These are phyloP conservation scores for Threskiornis aethiopicus DNA, from an alignment of 2,797 vertebrate genomes.

Conservation along the genomic window DNA sequence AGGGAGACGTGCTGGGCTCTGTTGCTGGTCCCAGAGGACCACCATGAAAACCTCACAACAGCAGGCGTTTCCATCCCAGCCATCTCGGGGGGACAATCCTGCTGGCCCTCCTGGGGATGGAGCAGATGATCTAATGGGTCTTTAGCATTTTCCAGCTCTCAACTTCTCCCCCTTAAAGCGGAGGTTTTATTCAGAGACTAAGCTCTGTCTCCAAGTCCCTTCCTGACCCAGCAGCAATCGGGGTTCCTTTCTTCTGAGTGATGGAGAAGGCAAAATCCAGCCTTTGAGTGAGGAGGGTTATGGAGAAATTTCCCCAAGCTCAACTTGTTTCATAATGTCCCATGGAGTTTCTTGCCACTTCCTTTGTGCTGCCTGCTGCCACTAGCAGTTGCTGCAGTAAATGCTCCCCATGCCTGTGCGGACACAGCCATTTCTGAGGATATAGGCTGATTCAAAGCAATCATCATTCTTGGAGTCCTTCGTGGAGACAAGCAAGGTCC, in stretches of 20 bases:
- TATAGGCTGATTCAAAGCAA: neutral
- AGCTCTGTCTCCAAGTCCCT: neutral
- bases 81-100: neutral
- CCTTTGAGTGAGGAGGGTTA: neutral
- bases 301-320: neutral
- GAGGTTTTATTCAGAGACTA: neutral
- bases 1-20: neutral
- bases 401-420: accelerated
- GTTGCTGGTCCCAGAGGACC: neutral
- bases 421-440: accelerated
- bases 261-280: neutral
- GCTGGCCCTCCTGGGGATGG: neutral
- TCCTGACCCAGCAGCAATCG: neutral
- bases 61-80: constrained; percentile 1
- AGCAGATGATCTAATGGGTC: neutral
- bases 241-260: neutral
- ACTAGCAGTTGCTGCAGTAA: neutral
- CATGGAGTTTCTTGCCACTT: neutral
- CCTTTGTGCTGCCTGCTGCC: neutral
- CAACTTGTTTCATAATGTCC: neutral
- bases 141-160: constrained; percentile 12
- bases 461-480: neutral
- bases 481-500: neutral
- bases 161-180: neutral
- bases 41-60: neutral